Evolutionary conservation across 2,797 vertebrate genomes (phyloP), one percentile per base, ranked within the genome.

Genomic region (Falco berigora): DNA sequence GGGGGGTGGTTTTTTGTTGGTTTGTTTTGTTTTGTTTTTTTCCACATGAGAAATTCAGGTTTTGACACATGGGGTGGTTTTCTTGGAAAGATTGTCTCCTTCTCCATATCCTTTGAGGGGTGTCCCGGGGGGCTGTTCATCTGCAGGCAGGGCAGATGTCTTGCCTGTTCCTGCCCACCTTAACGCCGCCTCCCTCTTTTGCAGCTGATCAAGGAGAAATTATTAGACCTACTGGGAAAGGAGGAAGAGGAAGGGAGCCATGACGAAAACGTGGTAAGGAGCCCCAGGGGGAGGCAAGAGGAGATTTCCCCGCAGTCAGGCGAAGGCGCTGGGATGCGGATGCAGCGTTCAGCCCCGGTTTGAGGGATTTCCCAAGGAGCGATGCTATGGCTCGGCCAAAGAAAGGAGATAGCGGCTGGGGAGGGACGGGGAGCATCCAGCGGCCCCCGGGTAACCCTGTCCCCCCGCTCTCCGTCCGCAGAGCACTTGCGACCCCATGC

Each of bases 161-260:
- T 27, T 13, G 5, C 5, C 59, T 12, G 20, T 4, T n/a, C 55
- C 61, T 42, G 66, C 66, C 32, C 36, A 3, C 25, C 42, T 42
- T 88, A 30, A 95, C 27, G 22, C 40, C 22, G 4, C 24, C 86
- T 94, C 49, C 47, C 18, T 97, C 88, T 73, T 93, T 97, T 91
- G 67, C 98, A 99, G 99, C 98, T 99, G 96, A 98, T 99, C 96
- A 99, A 99, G 97, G 99, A 99, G 95, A 98, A 98, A 94, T 96
- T 99, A 63, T 95, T 99, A 98, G 99, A 99, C 94, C 97, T 99
- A 47, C 98, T 99, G 40, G 99, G 98, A 88, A 98, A 98, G 96
- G 99, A 99, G 58, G 99, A 99, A 23, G 99, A 99, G 71, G 99
- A 99, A 76, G 99, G 99, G 97, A 99, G 99, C 97, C 99, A 98